phyloP scores from a whole-genome alignment of 2,888 invertebrate species.

The Lochmaea capreae region DNA sequence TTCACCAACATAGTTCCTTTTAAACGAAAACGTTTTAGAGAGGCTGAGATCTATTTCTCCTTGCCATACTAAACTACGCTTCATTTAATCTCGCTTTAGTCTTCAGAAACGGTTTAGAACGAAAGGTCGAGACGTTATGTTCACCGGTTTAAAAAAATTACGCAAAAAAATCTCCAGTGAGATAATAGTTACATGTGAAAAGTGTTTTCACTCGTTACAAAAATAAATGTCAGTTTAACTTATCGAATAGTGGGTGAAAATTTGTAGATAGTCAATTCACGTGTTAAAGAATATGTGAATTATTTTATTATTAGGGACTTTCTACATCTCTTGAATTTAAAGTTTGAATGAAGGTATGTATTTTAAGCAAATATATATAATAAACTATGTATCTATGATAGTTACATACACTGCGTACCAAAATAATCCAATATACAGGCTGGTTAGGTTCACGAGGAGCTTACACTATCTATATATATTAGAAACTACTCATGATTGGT shows the following conservation, averaged over 20 bases:
- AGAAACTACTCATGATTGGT: no score
- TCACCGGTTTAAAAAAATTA: background rate
- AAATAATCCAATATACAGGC: no score
- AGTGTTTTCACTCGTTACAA: background rate
- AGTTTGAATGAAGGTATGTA: constrained; percentile 7
- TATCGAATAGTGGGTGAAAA: background rate
- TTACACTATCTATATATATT: no score
- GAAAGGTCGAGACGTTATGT: constrained; percentile 10
- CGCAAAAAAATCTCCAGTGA: background rate
- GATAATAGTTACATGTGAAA: background rate
- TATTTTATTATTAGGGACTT: background rate
- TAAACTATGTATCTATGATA: no score
- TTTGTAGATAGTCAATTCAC: background rate
- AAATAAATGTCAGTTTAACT: background rate
- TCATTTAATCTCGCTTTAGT: background rate
- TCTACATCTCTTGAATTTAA: background rate
- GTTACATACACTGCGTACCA: no score
- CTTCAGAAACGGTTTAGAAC: background rate
- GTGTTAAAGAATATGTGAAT: background rate
- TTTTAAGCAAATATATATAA: background rate
- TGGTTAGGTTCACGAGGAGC: no score
- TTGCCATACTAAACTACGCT: background rate
- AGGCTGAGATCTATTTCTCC: background rate
- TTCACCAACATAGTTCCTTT: background rate
- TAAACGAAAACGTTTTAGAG: background rate